Conservation (phyloP, 2,113 vertebrate species). For the Cynoglossus semilaevis region DNA sequence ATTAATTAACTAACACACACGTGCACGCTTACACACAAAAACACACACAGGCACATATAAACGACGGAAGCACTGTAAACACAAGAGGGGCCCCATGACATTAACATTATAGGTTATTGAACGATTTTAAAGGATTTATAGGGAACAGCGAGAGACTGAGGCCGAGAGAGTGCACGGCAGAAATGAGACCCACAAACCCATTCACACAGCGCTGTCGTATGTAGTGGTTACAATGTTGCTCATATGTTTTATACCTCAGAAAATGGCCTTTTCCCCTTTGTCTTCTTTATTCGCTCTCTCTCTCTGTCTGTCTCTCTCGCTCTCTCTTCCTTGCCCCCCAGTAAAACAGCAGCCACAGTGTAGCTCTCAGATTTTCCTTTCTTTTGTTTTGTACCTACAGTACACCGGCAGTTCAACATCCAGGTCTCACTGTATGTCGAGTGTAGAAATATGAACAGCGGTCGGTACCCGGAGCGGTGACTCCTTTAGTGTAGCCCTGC, state of each 20-base stretch:
- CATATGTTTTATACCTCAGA: conserved; percentile 52
- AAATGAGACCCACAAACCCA: conserved; percentile 52
- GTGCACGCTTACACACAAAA: conserved; percentile 25
- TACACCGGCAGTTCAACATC: conserved; percentile 35
- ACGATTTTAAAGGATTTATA: conserved; percentile 72
- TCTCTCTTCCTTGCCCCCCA: conserved; percentile 30
- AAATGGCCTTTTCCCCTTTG: conserved; percentile 30
- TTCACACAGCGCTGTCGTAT: conserved; percentile 27
- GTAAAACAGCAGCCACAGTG: conserved; percentile 41
- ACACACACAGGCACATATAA: conserved; percentile 26
- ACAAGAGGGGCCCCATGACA: conserved; percentile 69
- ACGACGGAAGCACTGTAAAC: conserved; percentile 60
- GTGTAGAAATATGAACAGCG: neutral
- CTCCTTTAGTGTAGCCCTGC: no score
- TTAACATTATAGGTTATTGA: conserved; percentile 77
- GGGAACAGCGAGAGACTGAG: conserved; percentile 65
- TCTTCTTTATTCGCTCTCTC: conserved; percentile 5
- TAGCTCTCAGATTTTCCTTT: conserved; percentile 30
- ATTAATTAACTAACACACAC: conserved; percentile 3
- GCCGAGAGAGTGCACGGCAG: conserved; percentile 41
- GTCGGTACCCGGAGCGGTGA: no score
- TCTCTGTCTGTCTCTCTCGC: neutral
- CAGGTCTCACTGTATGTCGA: neutral
- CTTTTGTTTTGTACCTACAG: conserved; percentile 43
- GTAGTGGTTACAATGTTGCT: conserved; percentile 29